These are phyloP conservation scores for Microplitis mediator DNA, from an alignment of 1,140 invertebrate species.

Conservation along the genomic window DNA sequence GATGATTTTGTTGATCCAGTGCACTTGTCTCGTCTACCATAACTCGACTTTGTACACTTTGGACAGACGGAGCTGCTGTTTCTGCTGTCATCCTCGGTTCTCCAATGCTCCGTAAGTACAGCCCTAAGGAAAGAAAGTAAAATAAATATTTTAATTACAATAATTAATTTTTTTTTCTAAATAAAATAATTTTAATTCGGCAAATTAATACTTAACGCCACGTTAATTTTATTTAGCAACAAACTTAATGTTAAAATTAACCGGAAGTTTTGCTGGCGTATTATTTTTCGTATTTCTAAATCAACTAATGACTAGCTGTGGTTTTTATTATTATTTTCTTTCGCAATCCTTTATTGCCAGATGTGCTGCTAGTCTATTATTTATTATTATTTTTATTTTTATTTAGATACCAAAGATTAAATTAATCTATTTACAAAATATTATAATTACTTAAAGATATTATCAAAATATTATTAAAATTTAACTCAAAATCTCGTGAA, in stretches of 20 bases:
- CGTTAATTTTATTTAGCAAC: not conserved
- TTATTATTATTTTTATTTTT: too few relatives aligned
- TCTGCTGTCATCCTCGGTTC: conserved; percentile 75
- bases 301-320: not conserved
- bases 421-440: too few relatives aligned
- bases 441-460: not conserved
- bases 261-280: not conserved
- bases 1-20: conserved; percentile 47
- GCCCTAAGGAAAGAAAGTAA: conserved; percentile 64
- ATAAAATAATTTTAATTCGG: too few relatives aligned
- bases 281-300: not conserved
- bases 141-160: not conserved
- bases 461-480: not conserved
- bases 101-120: conserved; percentile 80
- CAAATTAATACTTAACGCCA: not conserved
- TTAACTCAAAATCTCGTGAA: too few relatives aligned
- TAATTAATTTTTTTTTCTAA: too few relatives aligned
- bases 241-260: not conserved
- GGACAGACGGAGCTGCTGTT: conserved; percentile 64
- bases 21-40: conserved; percentile 55
- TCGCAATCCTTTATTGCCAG: not conserved
- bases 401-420: too few relatives aligned
- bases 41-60: conserved; percentile 61
- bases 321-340: not conserved
- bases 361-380: not conserved